Base-by-base conservation (phyloP, 2,888 invertebrate genomes). In the Melangyna quadrimaculata region DNA sequence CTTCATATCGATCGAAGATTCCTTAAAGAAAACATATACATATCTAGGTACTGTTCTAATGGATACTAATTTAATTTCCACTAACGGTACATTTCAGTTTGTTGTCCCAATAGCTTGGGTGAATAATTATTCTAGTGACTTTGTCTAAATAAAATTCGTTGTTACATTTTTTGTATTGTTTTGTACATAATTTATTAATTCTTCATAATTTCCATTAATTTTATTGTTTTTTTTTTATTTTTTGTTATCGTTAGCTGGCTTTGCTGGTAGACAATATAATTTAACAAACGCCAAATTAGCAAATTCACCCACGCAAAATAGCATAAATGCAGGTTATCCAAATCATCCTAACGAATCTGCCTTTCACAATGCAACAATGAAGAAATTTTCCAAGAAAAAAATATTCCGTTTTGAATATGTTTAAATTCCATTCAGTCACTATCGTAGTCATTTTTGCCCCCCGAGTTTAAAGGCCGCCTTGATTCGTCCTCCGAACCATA, bases 401-500 rank as follows among this genome's bases (percentile, higher is more conserved):
- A 53, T 48, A 51, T 53, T 63, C 35, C 22, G 10, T 43, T 27
- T 9, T 35, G 14, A 78, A 75, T 79, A 71, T 69, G 61, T 69
- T 45, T 27, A 35, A 59, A 69, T 69, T 80, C 40, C 14, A 12
- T 72, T 84, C 81, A 94, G 93, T 96, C 94, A 93, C 95, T 95
- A 88, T 95, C 95, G 88, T 95, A 95, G 88, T 95, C 94, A 89
- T 95, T 95, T 88, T 91, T 92, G 4, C 90, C 90, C n/a, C 94
- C 94, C 67, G 96, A 94, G 88, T 96, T 97, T 67, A 97, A 93
- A 1, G 97, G 97, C 87, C 96, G 94, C 78, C 97, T 94, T 89
- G 96, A 96, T 89, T 97, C 97, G 89, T 97, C 97, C 87, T 97
- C 97, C 0, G 97, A 97, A 24, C 98, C 98, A 91, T 98, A 98